Percentiles rank a stretch among this genome's conserved stretches.
These are phyloP conservation scores for Megaceryle alcyon DNA, from an alignment of 2,797 vertebrate species.

Conservation along the genomic window DNA sequence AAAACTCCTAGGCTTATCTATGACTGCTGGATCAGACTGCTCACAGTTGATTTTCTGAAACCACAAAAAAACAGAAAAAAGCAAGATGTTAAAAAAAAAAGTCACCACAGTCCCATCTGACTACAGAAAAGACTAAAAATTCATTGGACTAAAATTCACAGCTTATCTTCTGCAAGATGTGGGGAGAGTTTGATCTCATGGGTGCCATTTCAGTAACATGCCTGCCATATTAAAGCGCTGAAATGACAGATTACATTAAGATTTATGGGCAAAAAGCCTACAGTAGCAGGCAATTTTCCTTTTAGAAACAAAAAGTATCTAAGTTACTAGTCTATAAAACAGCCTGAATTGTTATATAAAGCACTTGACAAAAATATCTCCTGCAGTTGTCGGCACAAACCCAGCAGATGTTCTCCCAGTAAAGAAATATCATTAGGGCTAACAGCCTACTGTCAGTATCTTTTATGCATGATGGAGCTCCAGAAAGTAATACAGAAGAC, in stretches of 20 bases:
- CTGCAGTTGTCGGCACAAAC: not conserved
- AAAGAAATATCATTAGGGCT: not conserved
- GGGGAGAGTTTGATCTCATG: not conserved
- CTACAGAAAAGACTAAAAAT: not conserved
- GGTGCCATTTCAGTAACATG: not conserved
- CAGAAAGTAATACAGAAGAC: not conserved
- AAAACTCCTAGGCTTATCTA: not conserved
- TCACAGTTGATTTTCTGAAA: not conserved
- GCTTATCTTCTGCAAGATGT: not conserved
- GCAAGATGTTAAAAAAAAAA: not conserved
- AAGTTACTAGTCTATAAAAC: not conserved
- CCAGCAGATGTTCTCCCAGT: not conserved
- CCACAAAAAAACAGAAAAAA: not conserved
- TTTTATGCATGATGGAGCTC: not conserved
- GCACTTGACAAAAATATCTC: not conserved
- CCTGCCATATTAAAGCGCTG: not conserved
- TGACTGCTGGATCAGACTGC: not conserved
- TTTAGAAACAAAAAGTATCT: not conserved
- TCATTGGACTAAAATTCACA: not conserved
- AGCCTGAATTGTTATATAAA: not conserved
- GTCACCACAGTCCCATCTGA: not conserved
- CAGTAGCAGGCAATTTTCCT: not conserved
- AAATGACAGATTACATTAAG: slow-evolving; percentile 12
- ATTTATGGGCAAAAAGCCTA: not conserved
- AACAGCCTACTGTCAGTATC: not conserved